Conservation (phyloP, 2,113 vertebrate genomes). For the Malurus melanocephalus region DNA sequence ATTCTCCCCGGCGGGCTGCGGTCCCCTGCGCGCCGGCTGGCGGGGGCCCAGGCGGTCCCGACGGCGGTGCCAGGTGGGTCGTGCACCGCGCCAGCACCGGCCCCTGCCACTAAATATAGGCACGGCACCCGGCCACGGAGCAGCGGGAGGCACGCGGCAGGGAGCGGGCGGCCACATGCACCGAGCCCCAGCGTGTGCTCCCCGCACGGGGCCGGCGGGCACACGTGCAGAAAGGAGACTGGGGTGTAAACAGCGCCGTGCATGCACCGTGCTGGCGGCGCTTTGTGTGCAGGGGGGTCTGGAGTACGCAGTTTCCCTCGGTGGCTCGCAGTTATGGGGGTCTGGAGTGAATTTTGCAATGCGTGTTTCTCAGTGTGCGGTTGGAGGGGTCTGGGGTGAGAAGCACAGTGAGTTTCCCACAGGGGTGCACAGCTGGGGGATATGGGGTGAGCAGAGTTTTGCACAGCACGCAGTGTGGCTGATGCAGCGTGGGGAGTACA, state of each 20-base stretch:
- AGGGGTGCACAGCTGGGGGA: background rate
- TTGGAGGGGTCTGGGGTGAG: background rate
- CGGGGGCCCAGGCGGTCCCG: background rate
- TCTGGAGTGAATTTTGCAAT: background rate
- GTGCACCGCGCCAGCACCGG: background rate
- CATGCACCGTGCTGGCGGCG: rapidly evolving
- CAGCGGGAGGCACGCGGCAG: background rate
- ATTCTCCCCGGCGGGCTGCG: background rate
- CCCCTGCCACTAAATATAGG: slow-evolving; percentile 17
- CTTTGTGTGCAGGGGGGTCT: background rate
- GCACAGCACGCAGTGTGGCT: background rate
- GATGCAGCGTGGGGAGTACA: background rate
- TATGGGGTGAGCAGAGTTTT: background rate
- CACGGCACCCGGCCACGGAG: rapidly evolving
- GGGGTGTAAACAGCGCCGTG: rapidly evolving
- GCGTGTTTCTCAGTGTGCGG: background rate
- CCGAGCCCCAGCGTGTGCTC: background rate
- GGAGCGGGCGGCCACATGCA: background rate
- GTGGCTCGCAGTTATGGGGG: background rate
- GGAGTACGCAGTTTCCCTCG: rapidly evolving
- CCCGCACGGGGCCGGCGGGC: background rate
- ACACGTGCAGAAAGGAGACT: rapidly evolving
- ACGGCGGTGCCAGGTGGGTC: slow-evolving; percentile 19
- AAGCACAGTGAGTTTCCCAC: background rate
- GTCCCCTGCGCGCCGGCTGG: background rate